Evolutionary conservation across 2,888 invertebrate genomes (phyloP).

Genomic region (Zygothrica quintamaculata): DNA sequence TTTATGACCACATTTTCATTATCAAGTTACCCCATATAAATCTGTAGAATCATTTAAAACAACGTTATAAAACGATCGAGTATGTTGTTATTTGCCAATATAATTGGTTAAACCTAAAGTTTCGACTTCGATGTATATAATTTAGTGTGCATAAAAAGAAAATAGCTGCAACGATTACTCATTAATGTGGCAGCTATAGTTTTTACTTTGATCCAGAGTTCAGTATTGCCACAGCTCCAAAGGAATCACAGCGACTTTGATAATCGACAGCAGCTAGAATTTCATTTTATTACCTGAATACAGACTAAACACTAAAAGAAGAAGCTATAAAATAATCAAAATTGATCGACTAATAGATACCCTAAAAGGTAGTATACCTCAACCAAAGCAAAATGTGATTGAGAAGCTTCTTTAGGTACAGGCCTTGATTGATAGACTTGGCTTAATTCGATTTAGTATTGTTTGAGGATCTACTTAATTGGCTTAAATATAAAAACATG

Average conservation of each 20-base stretch:
- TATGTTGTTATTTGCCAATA: slow-evolving; percentile 40
- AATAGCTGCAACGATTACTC: slow-evolving; percentile 11
- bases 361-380: no score
- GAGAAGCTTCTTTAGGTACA: no score
- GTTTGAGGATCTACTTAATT: no score
- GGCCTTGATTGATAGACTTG: no score
- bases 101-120: slow-evolving; percentile 49
- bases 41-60: slow-evolving; percentile 9
- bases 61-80: slow-evolving; percentile 16
- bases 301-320: slow-evolving; percentile 6
- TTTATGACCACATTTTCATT: no score
- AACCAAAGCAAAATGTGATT: no score
- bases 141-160: slow-evolving; percentile 62
- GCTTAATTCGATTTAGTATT: no score
- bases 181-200: slow-evolving; percentile 37
- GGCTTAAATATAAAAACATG: no score
- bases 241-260: neutral
- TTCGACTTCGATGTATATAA: slow-evolving; percentile 50
- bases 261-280: slow-evolving; percentile 17
- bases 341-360: no score
- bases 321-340: no score
- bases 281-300: slow-evolving; percentile 26
- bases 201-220: neutral
- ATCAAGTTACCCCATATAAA: neutral
- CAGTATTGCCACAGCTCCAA: slow-evolving; percentile 8